These are phyloP conservation scores for Hemiscyllium ocellatum DNA, from an alignment of 2,113 vertebrate species.

Conservation along the genomic window DNA sequence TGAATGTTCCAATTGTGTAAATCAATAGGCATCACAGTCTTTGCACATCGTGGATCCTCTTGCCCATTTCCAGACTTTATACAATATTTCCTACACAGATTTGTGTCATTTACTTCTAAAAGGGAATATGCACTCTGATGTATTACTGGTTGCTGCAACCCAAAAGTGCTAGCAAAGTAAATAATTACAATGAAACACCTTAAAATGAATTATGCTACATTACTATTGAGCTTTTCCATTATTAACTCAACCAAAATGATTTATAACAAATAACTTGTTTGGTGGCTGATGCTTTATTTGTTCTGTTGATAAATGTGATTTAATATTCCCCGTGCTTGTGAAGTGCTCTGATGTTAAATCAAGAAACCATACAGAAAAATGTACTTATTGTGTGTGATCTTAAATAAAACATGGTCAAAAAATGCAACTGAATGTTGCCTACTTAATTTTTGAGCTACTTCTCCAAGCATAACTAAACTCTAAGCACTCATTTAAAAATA, in stretches of 20 bases:
- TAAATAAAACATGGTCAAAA: background rate
- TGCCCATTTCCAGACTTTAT: too few relatives aligned
- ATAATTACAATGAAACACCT: background rate
- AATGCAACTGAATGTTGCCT: background rate
- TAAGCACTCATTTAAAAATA: background rate
- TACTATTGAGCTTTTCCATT: background rate
- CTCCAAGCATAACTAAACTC: background rate
- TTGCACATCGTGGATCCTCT: too few relatives aligned
- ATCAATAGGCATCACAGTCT: too few relatives aligned
- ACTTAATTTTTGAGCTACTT: background rate
- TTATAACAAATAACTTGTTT: background rate
- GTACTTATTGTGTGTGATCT: background rate
- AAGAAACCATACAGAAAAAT: background rate
- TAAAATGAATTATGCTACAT: background rate
- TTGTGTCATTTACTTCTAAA: background rate
- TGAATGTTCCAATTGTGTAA: too few relatives aligned
- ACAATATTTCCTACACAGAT: too few relatives aligned
- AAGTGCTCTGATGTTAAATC: background rate
- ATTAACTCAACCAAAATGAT: background rate
- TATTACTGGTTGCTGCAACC: background rate
- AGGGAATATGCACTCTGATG: background rate
- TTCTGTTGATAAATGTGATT: background rate
- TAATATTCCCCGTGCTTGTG: background rate
- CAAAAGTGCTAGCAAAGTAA: background rate
- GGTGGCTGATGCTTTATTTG: background rate